These are phyloP conservation scores for Epicampocera succincta DNA, from an alignment of 2,888 invertebrate species.

Conservation along the genomic window DNA sequence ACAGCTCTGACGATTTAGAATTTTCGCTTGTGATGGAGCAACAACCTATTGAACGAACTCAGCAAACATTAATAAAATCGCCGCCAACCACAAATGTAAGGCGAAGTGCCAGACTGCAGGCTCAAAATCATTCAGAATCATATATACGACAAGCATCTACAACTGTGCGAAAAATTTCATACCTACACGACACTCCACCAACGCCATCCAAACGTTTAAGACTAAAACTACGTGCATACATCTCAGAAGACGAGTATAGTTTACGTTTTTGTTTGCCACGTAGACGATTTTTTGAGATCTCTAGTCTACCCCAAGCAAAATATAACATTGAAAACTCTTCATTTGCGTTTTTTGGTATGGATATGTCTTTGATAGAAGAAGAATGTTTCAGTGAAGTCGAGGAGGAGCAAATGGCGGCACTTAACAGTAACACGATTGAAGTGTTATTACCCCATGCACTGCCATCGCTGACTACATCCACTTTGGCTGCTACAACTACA, in stretches of 20 bases:
- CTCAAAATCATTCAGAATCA: background rate
- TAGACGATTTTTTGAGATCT: conserved; percentile 44
- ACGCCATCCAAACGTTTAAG: conserved; percentile 1
- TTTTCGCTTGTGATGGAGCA: background rate
- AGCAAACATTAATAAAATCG: background rate
- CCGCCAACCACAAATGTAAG: background rate
- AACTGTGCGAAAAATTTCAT: background rate
- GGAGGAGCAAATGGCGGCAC: background rate
- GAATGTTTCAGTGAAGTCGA: conserved; percentile 30
- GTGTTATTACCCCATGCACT: background rate
- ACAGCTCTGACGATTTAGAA: conserved; percentile 1
- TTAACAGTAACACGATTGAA: background rate
- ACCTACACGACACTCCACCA: background rate
- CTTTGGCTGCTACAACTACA: conserved; percentile 1
- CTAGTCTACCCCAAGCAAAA: background rate
- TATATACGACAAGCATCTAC: background rate
- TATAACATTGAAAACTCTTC: conserved; percentile 25
- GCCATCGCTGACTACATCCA: background rate
- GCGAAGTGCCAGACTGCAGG: background rate
- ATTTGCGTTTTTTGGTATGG: conserved; percentile 41
- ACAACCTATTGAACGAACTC: background rate
- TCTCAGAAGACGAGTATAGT: conserved; percentile 62
- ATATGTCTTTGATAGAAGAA: conserved; percentile 33
- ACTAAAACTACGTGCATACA: background rate
- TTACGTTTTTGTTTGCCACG: conserved; percentile 51